Evolutionary conservation across 2,888 invertebrate species (phyloP).

Genomic region (Nymphalis c-album): DNA sequence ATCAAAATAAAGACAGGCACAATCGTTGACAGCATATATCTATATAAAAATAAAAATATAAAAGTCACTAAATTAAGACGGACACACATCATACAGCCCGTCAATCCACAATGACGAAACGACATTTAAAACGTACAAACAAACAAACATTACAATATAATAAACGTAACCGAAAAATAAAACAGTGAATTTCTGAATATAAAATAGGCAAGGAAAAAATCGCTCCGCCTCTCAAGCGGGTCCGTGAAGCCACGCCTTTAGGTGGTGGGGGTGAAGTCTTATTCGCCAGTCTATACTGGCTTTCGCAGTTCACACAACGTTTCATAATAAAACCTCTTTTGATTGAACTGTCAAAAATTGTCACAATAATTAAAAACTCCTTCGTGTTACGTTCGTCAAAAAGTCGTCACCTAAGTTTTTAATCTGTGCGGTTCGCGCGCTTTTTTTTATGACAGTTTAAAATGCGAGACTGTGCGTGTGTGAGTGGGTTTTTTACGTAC

Average conservation of each 20-base stretch:
- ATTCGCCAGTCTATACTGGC: slow-evolving; percentile 68
- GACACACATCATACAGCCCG: slow-evolving; percentile 41
- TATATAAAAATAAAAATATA: slow-evolving; percentile 26
- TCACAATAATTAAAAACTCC: slow-evolving; percentile 25
- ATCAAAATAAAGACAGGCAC: background rate
- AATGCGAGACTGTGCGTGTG: slow-evolving; percentile 17
- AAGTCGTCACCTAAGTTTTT: background rate
- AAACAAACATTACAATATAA: slow-evolving; percentile 72
- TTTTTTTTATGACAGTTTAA: slow-evolving; percentile 25
- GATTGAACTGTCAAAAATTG: slow-evolving; percentile 35
- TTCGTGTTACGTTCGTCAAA: background rate
- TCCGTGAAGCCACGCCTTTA: slow-evolving; percentile 57
- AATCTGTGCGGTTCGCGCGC: slow-evolving; percentile 16
- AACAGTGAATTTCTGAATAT: slow-evolving; percentile 46
- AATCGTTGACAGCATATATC: slow-evolving; percentile 1
- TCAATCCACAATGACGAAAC: slow-evolving; percentile 46
- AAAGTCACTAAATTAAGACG: slow-evolving; percentile 54
- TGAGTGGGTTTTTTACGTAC: slow-evolving; percentile 17
- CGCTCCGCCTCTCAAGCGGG: slow-evolving; percentile 57
- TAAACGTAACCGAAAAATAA: slow-evolving; percentile 66
- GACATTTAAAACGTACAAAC: slow-evolving; percentile 66
- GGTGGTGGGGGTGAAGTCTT: slow-evolving; percentile 53
- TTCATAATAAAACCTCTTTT: slow-evolving; percentile 38
- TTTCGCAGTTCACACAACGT: slow-evolving; percentile 60
- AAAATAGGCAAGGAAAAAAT: slow-evolving; percentile 62